Evolutionary conservation across 2,113 vertebrate species (phyloP).

Genomic region (Mugil cephalus): DNA sequence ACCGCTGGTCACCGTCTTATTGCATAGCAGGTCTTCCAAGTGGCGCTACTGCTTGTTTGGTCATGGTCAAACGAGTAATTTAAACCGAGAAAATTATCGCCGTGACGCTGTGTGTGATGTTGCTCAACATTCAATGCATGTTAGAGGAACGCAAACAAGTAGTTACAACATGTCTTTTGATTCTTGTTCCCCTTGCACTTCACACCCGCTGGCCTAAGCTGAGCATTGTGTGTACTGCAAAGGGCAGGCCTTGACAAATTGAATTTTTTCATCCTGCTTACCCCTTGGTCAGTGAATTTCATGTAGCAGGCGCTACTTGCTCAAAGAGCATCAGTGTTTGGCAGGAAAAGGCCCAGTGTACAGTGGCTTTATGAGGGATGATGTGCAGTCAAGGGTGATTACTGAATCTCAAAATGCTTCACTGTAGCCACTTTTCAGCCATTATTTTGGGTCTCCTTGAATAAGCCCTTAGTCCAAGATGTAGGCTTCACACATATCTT

Average conservation of each 20-base stretch:
- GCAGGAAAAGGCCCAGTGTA: conserved; percentile 19
- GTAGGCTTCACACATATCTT: background rate
- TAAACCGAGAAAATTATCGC: conserved; percentile 10
- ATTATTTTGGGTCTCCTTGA: background rate
- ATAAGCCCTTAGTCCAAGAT: background rate
- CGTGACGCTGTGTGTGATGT: background rate
- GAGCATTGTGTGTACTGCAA: conserved; percentile 56
- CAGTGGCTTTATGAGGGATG: conserved; percentile 23
- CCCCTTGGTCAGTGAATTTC: conserved; percentile 53
- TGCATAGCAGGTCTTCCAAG: background rate
- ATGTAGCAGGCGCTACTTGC: conserved; percentile 24
- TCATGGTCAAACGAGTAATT: conserved; percentile 9
- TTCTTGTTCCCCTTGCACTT: conserved; percentile 36
- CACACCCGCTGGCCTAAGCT: conserved; percentile 42
- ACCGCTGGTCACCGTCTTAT: background rate
- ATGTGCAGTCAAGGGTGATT: conserved; percentile 21
- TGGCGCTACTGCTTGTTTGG: background rate
- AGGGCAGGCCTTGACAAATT: conserved; percentile 69
- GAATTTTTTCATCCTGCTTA: conserved; percentile 63
- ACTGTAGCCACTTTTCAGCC: background rate
- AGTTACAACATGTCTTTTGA: conserved; percentile 36
- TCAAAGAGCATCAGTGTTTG: conserved; percentile 28
- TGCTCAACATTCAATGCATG: conserved; percentile 2
- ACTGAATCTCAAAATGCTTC: background rate
- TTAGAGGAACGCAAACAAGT: conserved; percentile 24